Evolutionary conservation across 1,140 invertebrate species (phyloP).

Genomic region (Aphaenogaster ashmeadi): DNA sequence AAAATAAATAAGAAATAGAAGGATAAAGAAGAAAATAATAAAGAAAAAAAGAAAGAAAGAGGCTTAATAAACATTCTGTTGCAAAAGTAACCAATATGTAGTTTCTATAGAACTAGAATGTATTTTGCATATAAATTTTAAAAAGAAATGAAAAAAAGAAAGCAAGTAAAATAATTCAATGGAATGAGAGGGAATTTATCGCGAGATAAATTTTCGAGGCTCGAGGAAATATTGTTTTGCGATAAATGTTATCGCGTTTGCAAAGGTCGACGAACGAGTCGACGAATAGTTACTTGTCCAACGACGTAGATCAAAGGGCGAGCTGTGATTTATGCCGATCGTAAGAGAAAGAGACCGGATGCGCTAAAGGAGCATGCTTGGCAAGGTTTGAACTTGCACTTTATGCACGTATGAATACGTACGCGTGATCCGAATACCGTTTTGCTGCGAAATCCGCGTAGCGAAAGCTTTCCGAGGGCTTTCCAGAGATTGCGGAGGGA

Average conservation of each 20-base stretch:
- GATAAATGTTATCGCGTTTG: slow-evolving; percentile 41
- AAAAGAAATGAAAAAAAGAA: background rate
- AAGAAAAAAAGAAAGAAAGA: background rate
- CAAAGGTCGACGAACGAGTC: slow-evolving; percentile 12
- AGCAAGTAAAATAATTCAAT: background rate
- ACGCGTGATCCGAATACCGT: slow-evolving; percentile 79
- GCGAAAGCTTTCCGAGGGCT: slow-evolving; percentile 48
- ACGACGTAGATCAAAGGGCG: slow-evolving; percentile 29
- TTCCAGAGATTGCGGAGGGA: slow-evolving; percentile 68
- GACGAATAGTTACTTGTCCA: background rate
- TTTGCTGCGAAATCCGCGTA: background rate
- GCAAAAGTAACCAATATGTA: background rate
- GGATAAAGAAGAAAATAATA: background rate
- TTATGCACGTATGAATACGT: slow-evolving; percentile 81
- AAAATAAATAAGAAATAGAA: background rate
- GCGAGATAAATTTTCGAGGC: background rate
- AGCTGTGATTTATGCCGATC: slow-evolving; percentile 41
- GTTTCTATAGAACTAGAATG: background rate
- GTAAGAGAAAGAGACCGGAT: slow-evolving; percentile 3
- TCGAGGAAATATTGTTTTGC: slow-evolving; percentile 21
- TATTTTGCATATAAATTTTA: slow-evolving; percentile 21
- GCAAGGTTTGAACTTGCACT: slow-evolving; percentile 74
- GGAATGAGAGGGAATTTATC: slow-evolving; percentile 29
- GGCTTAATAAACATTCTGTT: background rate
- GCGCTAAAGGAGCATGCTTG: slow-evolving; percentile 13